A percentile compares a stretch with the other conserved stretches of the same genome.
These are phyloP conservation scores for Agrilus mali DNA, from an alignment of 2,888 invertebrate species.

Conservation along the genomic window DNA sequence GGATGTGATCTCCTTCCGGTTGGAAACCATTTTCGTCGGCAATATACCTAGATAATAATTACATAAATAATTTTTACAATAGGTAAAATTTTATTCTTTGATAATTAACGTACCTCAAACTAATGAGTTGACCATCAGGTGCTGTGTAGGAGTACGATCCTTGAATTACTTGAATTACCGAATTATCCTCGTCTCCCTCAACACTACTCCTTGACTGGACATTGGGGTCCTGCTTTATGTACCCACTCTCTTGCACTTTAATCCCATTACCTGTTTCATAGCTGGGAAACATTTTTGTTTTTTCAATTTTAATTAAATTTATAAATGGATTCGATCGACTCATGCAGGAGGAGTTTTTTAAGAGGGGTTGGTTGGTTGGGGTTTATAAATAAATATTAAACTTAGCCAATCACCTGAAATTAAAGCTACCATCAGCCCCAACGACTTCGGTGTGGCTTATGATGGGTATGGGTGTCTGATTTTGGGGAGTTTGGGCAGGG, in stretches of 20 bases:
- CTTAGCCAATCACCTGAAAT: slow-evolving; percentile 30
- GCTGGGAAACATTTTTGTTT: slow-evolving; percentile 38
- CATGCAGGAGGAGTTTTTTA: too few species aligned
- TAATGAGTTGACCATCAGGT: slow-evolving; percentile 54
- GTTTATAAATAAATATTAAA: too few species aligned
- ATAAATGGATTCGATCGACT: background rate
- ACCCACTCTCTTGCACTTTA: slow-evolving; percentile 59
- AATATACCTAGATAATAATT: slow-evolving; percentile 39
- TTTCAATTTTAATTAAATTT: too few species aligned
- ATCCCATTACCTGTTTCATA: slow-evolving; percentile 72
- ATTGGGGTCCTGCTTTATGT: slow-evolving; percentile 46
- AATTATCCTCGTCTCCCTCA: slow-evolving; percentile 35
- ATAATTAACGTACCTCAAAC: slow-evolving; percentile 40
- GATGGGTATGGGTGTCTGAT: slow-evolving; percentile 35
- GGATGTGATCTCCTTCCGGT: slow-evolving; percentile 52
- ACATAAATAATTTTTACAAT: too few species aligned
- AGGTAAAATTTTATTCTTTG: background rate
- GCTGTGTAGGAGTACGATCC: slow-evolving; percentile 60
- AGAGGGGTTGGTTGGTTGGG: too few species aligned
- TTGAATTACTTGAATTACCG: slow-evolving; percentile 42
- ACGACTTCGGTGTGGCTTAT: slow-evolving; percentile 34
- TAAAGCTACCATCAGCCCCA: slow-evolving; percentile 37
- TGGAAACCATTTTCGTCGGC: slow-evolving; percentile 64
- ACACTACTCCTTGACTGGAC: slow-evolving; percentile 24
- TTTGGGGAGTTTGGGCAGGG: slow-evolving; percentile 10